Percentiles rank a stretch among this genome's conserved stretches.
These are phyloP conservation scores for Chionoecetes opilio DNA, from an alignment of 1,140 invertebrate species.

Conservation along the genomic window DNA sequence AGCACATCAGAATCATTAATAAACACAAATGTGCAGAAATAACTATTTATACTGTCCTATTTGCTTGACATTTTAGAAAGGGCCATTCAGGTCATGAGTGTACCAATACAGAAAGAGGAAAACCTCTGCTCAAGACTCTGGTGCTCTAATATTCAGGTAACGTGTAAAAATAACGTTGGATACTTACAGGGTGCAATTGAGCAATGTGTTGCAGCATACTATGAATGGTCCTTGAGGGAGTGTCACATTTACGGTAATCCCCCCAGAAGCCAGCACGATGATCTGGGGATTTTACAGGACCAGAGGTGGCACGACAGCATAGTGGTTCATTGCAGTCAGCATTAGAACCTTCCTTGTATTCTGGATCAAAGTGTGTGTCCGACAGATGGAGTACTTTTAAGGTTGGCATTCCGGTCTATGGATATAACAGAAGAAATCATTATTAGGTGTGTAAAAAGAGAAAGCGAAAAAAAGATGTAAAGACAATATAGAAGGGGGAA, in stretches of 20 bases:
- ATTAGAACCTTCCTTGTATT: constrained; percentile 95
- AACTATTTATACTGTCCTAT: too few species aligned
- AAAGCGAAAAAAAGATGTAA: too few species aligned
- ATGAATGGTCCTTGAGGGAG: constrained; percentile 95
- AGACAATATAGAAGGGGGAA: too few species aligned
- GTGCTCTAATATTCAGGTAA: too few species aligned
- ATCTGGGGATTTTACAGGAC: constrained; percentile 83
- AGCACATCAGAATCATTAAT: too few species aligned
- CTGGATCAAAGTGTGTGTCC: constrained; percentile 96
- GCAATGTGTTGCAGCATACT: constrained; percentile 95
- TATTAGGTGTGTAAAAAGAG: too few species aligned
- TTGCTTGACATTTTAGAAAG: too few species aligned
- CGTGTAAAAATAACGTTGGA: too few species aligned
- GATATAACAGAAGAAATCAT: not conserved
- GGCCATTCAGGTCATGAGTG: too few species aligned
- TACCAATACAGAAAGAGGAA: too few species aligned
- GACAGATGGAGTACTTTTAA: constrained; percentile 97
- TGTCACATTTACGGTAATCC: constrained; percentile 96
- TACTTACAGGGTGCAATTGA: constrained; percentile 85
- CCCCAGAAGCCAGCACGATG: constrained; percentile 97
- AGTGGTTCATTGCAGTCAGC: constrained; percentile 95
- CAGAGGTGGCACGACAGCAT: constrained; percentile 88
- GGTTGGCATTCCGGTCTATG: constrained; percentile 83
- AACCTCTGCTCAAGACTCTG: too few species aligned
- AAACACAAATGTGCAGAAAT: too few species aligned